Evolutionary conservation across 1,140 invertebrate species (phyloP).

Genomic region (Zelostemma sp.): DNA sequence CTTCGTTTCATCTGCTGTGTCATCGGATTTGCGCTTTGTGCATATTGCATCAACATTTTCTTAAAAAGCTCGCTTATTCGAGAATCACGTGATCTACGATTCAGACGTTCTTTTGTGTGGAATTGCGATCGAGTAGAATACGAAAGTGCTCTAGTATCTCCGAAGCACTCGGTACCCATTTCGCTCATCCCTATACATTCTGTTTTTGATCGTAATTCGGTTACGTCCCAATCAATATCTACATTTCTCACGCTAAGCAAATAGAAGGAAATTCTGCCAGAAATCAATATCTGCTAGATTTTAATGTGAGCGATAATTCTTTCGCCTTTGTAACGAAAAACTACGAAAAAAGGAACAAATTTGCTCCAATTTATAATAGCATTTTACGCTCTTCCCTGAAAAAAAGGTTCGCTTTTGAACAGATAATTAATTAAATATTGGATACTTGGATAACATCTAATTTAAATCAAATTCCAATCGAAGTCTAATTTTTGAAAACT

Average conservation of each 20-base stretch:
- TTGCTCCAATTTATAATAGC: no score
- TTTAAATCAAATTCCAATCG: no score
- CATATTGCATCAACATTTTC: neutral
- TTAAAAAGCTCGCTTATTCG: neutral
- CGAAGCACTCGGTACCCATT: neutral
- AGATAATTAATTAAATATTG: no score
- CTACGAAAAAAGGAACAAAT: neutral
- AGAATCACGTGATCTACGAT: neutral
- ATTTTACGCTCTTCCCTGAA: no score
- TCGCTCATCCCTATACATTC: neutral
- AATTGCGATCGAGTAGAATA: neutral
- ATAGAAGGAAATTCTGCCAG: neutral
- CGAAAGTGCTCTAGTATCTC: neutral
- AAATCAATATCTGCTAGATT: neutral
- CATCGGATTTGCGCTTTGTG: no score
- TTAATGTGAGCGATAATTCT: no score
- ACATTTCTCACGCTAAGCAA: neutral
- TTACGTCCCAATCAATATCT: slow-evolving; percentile 1
- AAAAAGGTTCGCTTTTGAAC: no score
- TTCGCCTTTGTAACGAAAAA: neutral
- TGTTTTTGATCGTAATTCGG: neutral
- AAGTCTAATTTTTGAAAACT: no score
- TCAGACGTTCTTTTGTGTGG: neutral
- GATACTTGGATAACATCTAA: no score
- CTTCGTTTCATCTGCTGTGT: no score